phyloP scores from a whole-genome alignment of 2,113 vertebrate species.

The Paracanthobrama guichenoti region DNA sequence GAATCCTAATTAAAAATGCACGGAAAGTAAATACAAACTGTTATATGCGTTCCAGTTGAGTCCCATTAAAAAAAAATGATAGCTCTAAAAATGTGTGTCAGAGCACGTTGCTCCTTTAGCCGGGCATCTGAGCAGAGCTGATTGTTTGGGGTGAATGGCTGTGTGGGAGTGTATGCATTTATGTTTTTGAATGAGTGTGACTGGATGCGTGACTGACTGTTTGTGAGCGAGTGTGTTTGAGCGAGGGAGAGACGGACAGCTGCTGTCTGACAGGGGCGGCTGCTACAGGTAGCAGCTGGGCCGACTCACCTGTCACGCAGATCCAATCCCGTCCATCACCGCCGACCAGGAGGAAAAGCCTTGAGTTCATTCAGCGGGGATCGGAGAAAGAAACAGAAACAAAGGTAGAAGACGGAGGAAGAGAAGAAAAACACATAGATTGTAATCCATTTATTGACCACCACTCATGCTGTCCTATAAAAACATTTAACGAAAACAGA shows the following conservation, averaged over 20 bases:
- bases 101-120: constrained; percentile 33
- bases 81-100: neutral
- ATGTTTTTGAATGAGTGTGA: constrained; percentile 38
- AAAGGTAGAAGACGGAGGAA: constrained; percentile 33
- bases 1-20: neutral
- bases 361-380: constrained; percentile 49
- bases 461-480: neutral
- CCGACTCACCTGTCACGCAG: constrained; percentile 76
- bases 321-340: constrained; percentile 77
- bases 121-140: constrained; percentile 45
- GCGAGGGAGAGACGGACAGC: constrained; percentile 60
- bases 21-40: neutral
- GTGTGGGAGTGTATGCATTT: constrained; percentile 35
- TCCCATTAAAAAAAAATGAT: neutral
- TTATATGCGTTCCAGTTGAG: neutral
- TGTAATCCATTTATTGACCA: neutral
- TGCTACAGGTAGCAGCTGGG: constrained; percentile 75
- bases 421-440: constrained; percentile 10
- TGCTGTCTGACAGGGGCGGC: constrained; percentile 58
- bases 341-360: constrained; percentile 47
- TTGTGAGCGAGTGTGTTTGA: constrained; percentile 52
- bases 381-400: constrained; percentile 62
- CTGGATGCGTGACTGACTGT: constrained; percentile 48
- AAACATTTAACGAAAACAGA: neutral
- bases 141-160: constrained; percentile 38